Base-by-base conservation (phyloP, 2,113 vertebrate species). In the Petrocephalus microphthalmus region DNA sequence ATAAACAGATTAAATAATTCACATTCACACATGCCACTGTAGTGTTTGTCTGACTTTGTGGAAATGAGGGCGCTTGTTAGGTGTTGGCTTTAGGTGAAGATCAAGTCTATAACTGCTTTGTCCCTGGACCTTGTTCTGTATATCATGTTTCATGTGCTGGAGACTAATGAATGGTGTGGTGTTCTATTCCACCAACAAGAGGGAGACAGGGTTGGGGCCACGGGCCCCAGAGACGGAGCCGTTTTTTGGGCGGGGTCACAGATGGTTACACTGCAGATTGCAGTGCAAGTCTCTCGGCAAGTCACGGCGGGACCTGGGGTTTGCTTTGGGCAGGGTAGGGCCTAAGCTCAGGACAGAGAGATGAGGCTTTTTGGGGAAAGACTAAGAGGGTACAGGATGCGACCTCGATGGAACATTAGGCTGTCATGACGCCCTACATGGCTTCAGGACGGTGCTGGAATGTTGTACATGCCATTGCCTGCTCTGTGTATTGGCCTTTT, bases 51-150 rank as follows among this genome's bases (percentile, higher is more conserved):
- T 20, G 29, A 20, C 54, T 53, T 91, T 92, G 91, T 93, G 93
- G 93, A 94, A 95, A 95, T 90, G 91, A 91, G 93, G 93, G 56
- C 94, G 92, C 57, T 74, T 92, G 90, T 94, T 86, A 91, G 74
- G 90, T 91, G 71, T 90, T 88, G 88, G 84, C 83, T 89, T 93
- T 94, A 89, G 88, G 91, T 87, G 64, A 64, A 8, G 60, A 64
- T 64, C 60, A 64, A 25, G n/a, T 53, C 51, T 19, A 13, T 49
- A 87, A 19, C 64, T 29, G 87, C 71, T 89, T 93, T 94, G 89
- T 94, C 22, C 5, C 15, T 29, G 56, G 33, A 82, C 71, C 71
- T 89, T 47, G 86, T 92, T 89, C 64, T 88, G n/a, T 19, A 54
- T 86, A 90, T 93, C 89, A 0, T 33, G 83, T 94, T 93, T 83